phyloP scores from a whole-genome alignment of 30 jellyfish, hydroid and myxozoan genomes.

The Phacellophora camtschatica region DNA sequence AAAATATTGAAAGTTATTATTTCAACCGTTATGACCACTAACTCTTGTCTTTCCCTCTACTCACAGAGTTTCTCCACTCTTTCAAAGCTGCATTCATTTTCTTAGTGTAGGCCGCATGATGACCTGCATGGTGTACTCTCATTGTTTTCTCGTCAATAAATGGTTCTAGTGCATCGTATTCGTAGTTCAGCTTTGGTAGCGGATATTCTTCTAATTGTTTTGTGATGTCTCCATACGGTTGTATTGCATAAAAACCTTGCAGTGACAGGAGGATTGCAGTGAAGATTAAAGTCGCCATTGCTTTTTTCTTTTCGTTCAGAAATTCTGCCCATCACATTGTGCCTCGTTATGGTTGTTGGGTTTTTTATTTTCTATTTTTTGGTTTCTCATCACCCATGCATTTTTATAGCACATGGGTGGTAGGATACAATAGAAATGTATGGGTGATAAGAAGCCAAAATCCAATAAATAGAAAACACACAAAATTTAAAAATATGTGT shows the following conservation, averaged over 20 bases:
- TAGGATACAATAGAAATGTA: too few species aligned
- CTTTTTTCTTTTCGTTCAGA: not conserved
- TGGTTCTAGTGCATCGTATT: conserved; percentile 66
- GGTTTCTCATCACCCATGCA: too few species aligned
- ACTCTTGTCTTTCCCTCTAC: not conserved
- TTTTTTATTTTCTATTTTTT: too few species aligned
- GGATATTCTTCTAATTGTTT: conserved; percentile 37
- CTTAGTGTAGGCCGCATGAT: conserved; percentile 80
- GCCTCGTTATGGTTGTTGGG: not conserved
- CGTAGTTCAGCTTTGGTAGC: conserved; percentile 72
- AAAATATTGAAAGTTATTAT: not conserved
- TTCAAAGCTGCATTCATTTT: conserved; percentile 86
- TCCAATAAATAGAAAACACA: too few species aligned
- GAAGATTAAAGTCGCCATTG: not conserved
- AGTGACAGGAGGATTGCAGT: not conserved
- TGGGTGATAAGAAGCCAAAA: too few species aligned
- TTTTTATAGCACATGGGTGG: too few species aligned
- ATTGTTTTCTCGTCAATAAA: conserved; percentile 69
- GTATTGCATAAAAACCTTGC: not conserved
- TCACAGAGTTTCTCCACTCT: conserved; percentile 89
- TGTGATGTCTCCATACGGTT: conserved; percentile 49
- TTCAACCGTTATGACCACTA: not conserved
- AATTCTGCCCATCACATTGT: too few species aligned
- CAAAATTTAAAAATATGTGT: too few species aligned
- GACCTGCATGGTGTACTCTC: conserved; percentile 86